Percentiles rank a stretch among this genome's conserved stretches.
Conservation (phyloP, 2,797 vertebrate genomes). For the Neosilurus hyrtlii region DNA sequence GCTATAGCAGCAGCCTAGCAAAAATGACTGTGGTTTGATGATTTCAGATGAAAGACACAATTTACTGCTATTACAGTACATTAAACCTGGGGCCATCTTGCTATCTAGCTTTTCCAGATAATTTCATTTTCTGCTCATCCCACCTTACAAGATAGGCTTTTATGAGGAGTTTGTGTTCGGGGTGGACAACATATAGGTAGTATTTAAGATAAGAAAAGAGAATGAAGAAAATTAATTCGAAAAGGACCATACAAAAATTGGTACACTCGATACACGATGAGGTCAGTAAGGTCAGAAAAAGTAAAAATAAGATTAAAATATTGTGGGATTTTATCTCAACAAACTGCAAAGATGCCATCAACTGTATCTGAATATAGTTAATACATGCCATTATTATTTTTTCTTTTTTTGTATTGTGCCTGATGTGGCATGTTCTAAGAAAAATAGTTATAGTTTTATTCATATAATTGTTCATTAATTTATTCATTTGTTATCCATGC, state of each 20-base stretch:
- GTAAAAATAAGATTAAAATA: background rate
- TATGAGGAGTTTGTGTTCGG: background rate
- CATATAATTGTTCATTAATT: too few relatives aligned
- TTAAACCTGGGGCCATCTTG: constrained; percentile 50
- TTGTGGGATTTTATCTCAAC: background rate
- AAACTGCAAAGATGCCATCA: background rate
- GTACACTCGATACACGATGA: background rate
- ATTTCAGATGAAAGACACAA: constrained; percentile 53
- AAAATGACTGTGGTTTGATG: constrained; percentile 41
- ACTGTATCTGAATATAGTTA: background rate
- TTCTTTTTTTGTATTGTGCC: background rate
- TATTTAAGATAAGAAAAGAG: background rate
- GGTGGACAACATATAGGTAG: background rate
- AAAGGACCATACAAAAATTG: background rate
- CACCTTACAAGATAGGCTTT: background rate
- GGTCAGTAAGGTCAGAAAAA: background rate
- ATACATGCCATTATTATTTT: background rate
- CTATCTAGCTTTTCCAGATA: constrained; percentile 45
- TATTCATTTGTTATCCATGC: too few relatives aligned
- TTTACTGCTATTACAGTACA: constrained; percentile 56
- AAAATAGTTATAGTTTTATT: background rate
- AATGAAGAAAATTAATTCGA: background rate
- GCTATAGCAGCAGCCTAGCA: constrained; percentile 44
- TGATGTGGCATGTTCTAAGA: background rate
- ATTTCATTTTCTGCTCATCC: constrained; percentile 31